phyloP scores from a whole-genome alignment of 2,113 vertebrate species.

The Gymnorhina tibicen region DNA sequence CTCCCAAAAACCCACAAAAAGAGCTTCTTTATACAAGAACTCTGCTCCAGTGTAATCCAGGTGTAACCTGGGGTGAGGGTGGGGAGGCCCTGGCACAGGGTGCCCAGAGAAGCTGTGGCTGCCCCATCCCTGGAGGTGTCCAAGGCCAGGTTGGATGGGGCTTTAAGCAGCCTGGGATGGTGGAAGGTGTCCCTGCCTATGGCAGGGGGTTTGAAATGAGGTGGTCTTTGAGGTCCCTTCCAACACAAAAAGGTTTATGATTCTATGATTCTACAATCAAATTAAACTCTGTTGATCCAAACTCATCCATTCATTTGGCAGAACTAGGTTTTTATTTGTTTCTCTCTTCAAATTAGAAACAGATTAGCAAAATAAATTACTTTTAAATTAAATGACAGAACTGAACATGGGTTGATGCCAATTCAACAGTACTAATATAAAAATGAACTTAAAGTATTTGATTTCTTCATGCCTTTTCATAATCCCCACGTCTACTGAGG shows the following conservation, averaged over 20 bases:
- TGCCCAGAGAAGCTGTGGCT: rapidly evolving
- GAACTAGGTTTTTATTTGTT: background rate
- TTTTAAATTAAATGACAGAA: background rate
- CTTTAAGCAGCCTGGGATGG: too few species aligned
- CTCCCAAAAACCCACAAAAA: background rate
- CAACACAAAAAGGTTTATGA: rapidly evolving
- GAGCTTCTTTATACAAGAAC: background rate
- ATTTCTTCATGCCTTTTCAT: background rate
- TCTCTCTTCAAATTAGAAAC: background rate
- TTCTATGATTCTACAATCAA: background rate
- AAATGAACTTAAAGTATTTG: background rate
- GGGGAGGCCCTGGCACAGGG: rapidly evolving
- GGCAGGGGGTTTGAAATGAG: rapidly evolving
- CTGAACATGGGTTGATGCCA: background rate
- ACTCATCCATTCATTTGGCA: background rate
- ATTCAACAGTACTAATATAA: background rate
- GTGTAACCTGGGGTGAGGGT: background rate
- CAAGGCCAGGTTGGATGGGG: rapidly evolving
- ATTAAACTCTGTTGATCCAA: background rate
- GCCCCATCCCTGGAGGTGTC: rapidly evolving
- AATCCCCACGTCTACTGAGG: background rate
- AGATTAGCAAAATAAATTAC: background rate
- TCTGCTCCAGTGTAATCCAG: background rate
- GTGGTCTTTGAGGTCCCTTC: background rate
- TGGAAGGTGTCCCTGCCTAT: rapidly evolving